These are phyloP conservation scores for Strigamia transsilvanica DNA, from an alignment of 2,888 invertebrate genomes.

Conservation along the genomic window DNA sequence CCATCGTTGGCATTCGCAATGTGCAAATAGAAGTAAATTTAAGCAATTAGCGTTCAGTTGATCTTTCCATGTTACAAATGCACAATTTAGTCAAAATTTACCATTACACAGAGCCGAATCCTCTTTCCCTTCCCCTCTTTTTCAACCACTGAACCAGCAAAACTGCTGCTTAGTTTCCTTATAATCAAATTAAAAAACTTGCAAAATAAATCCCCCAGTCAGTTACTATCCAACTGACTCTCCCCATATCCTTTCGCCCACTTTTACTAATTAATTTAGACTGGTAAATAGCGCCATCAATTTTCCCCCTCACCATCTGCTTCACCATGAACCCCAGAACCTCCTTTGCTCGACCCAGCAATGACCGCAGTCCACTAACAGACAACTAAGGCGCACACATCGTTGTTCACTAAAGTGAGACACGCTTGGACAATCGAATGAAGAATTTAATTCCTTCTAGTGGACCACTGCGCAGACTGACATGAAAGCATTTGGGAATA, in stretches of 20 bases:
- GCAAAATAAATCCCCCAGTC: constrained; percentile 7
- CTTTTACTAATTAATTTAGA: constrained; percentile 46
- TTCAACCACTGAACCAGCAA: background rate
- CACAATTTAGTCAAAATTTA: background rate
- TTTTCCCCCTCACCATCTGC: constrained; percentile 34
- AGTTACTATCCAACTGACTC: background rate
- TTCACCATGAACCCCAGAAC: constrained; percentile 12
- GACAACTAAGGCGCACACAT: constrained; percentile 42
- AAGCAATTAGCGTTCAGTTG: background rate
- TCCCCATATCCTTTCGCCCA: background rate
- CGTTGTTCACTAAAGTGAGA: constrained; percentile 35
- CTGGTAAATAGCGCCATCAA: background rate
- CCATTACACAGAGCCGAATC: background rate
- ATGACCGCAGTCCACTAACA: constrained; percentile 41
- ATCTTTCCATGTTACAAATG: background rate
- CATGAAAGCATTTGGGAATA: constrained; percentile 4
- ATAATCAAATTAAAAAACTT: constrained; percentile 22
- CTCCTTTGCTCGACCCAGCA: constrained; percentile 24
- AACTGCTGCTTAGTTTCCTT: background rate
- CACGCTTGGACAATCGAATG: constrained; percentile 27
- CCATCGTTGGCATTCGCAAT: background rate
- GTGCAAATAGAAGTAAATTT: background rate
- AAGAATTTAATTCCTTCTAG: constrained; percentile 36
- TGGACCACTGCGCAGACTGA: background rate
- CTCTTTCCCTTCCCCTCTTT: background rate